Base-by-base conservation (phyloP, 2,797 vertebrate genomes). In the Streptopelia turtur region DNA sequence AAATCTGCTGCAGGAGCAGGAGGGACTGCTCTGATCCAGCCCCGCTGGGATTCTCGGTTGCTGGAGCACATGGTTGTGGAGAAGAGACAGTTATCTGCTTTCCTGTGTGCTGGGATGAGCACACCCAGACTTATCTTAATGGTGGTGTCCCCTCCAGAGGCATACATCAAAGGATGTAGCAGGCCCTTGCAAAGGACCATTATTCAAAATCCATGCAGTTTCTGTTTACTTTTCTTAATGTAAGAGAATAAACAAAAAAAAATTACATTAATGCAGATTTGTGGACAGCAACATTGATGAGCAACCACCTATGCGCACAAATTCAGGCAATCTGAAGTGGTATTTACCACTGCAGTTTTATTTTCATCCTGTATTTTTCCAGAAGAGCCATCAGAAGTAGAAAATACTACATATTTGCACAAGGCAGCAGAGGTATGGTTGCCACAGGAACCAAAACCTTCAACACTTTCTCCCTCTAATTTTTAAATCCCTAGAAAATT, bases 261-360 rank as follows among this genome's bases (percentile, higher is more conserved):
- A 70, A 47, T 13, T 10, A 56, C 31, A 69, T n/a, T 33, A 75
- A 52, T 24, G 17, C 16, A 63, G 53, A 61, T n/a, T 76, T 35
- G 23, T 13, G 15, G 31, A 37, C n/a, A 35, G 18, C 41, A 37
- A 65, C 30, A 8, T 37, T 43, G 59, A 41, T 24, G 15, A 41
- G 30, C 6, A 6, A 83, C 59, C 35, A 45, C 63, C 47, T 41
- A 55, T 6, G 35, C 21, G 35, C 17, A 28, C 23, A 49, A 22
- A 12, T 27, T 63, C 59, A 21, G 13, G 35, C 5, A 28, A 3
- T 28, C 35, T 24, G 7, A 33, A 39, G 33, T 2, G 39, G 16
- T 3, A 6, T 6, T 41, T 52, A 45, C 31, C n/a, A 7, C 3
- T 15, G 25, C 70, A 23, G 25, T 0, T n/a, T 27, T 7, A 11